phyloP scores from a whole-genome alignment of 2,888 invertebrate species.

The Campoplex nolae region DNA sequence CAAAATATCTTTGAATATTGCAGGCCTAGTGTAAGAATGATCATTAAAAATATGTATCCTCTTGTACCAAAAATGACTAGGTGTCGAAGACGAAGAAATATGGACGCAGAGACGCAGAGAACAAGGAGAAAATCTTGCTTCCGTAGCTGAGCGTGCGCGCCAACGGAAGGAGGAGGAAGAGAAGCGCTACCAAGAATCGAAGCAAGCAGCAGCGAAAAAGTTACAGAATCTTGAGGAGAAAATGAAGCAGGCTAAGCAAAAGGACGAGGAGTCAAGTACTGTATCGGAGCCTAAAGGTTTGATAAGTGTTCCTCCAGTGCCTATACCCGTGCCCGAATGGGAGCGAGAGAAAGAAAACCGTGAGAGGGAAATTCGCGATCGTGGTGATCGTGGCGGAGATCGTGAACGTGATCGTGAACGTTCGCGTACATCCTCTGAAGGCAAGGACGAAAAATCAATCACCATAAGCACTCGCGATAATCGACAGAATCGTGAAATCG shows the following conservation, averaged over 20 bases:
- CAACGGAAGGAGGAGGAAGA: slow-evolving; percentile 96
- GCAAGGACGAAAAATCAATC: slow-evolving; percentile 75
- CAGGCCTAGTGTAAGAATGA: neutral
- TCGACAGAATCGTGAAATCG: slow-evolving; percentile 24
- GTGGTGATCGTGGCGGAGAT: slow-evolving; percentile 73
- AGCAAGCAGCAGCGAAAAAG: slow-evolving; percentile 88
- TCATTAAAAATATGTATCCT: neutral
- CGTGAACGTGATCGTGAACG: slow-evolving; percentile 82
- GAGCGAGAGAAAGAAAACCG: slow-evolving; percentile 85
- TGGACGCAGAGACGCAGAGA: slow-evolving; percentile 90
- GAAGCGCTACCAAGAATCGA: slow-evolving; percentile 89
- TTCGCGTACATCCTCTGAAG: slow-evolving; percentile 83
- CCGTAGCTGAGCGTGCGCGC: slow-evolving; percentile 93
- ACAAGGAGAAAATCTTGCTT: slow-evolving; percentile 90
- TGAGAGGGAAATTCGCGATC: slow-evolving; percentile 82
- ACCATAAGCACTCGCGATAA: slow-evolving; percentile 67
- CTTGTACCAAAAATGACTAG: slow-evolving; percentile 49
- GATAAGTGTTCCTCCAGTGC: slow-evolving; percentile 84
- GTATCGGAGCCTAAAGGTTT: slow-evolving; percentile 82
- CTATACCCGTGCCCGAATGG: slow-evolving; percentile 86
- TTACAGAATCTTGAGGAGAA: slow-evolving; percentile 89
- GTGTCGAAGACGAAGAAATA: slow-evolving; percentile 87
- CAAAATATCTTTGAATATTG: neutral
- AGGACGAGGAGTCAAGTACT: slow-evolving; percentile 78
- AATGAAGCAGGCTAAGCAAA: slow-evolving; percentile 86